Evolutionary conservation across 2,888 invertebrate species (phyloP).

Genomic region (Pegoplata infirma): DNA sequence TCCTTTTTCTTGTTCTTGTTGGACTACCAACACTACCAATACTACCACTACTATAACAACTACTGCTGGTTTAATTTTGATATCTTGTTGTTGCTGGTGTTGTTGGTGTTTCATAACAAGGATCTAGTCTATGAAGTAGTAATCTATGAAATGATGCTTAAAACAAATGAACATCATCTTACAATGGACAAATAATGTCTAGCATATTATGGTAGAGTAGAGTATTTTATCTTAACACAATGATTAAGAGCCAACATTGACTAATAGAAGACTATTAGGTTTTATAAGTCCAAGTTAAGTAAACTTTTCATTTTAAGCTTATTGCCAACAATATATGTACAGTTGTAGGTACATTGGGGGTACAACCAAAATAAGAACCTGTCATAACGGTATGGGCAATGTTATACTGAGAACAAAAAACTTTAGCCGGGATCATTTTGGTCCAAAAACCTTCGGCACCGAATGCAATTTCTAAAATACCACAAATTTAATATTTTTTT

Average conservation of each 20-base stretch:
- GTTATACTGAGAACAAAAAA: too few species aligned
- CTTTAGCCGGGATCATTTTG: too few species aligned
- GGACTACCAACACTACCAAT: background rate
- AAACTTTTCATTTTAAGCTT: background rate
- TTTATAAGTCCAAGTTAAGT: background rate
- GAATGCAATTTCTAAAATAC: too few species aligned
- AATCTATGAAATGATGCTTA: constrained; percentile 29
- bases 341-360: too few species aligned
- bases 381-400: too few species aligned
- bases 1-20: background rate
- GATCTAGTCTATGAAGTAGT: constrained; percentile 9
- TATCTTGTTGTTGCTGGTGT: background rate
- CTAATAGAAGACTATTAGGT: constrained; percentile 2
- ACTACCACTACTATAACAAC: background rate
- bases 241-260: constrained; percentile 14
- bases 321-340: background rate
- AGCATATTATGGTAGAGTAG: background rate
- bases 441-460: too few species aligned
- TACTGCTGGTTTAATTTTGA: background rate
- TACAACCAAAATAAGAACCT: background rate
- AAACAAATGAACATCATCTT: constrained; percentile 37
- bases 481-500: too few species aligned
- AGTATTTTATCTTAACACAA: constrained; percentile 21
- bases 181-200: constrained; percentile 27
- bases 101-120: background rate